Evolutionary conservation across 37 sponge, comb jelly and placozoan species (phyloP).

Genomic region (Lycopodina hypogea): DNA sequence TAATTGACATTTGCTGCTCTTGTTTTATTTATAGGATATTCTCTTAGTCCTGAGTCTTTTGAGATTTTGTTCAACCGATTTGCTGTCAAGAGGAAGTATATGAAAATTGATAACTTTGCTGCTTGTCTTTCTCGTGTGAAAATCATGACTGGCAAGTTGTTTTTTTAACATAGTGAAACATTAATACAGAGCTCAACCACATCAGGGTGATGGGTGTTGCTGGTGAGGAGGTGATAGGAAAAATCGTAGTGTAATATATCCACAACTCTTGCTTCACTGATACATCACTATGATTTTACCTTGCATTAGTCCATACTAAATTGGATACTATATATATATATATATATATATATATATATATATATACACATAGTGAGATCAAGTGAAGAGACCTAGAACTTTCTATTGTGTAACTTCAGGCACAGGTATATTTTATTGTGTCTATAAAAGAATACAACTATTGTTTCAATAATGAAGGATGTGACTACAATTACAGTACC

Average conservation of each 20-base stretch:
- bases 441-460: no score
- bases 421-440: no score
- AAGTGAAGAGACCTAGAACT: no score
- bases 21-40: slow-evolving; percentile 35
- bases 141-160: slow-evolving; percentile 54
- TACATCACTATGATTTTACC: no score
- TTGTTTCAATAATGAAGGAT: no score
- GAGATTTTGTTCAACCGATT: slow-evolving; percentile 58
- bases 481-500: no score
- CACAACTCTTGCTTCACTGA: no score
- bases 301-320: no score
- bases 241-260: neutral
- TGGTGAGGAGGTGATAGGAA: neutral
- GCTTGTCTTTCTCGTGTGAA: slow-evolving; percentile 68
- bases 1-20: neutral
- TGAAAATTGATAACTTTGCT: slow-evolving; percentile 73
- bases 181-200: neutral
- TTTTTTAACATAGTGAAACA: neutral
- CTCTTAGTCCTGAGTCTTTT: slow-evolving; percentile 30
- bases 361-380: no score
- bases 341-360: no score
- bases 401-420: no score
- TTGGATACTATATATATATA: no score
- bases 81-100: slow-evolving; percentile 61
- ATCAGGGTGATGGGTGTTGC: neutral